Evolutionary conservation across 2,888 invertebrate genomes (phyloP).

Genomic region (Sinodicranocentrus sp.): DNA sequence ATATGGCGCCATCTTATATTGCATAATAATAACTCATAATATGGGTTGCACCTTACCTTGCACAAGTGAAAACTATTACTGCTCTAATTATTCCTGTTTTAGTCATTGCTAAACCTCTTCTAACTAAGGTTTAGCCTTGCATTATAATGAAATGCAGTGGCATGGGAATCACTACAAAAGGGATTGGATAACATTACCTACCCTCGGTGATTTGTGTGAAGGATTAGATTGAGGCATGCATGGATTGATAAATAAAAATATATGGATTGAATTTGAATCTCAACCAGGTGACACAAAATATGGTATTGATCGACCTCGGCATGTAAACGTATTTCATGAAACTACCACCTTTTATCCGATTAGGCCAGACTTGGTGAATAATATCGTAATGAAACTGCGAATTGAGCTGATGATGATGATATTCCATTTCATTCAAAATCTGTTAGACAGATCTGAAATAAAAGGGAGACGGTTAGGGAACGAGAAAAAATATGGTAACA

Average conservation of each 20-base stretch:
- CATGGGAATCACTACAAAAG: background rate
- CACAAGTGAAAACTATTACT: background rate
- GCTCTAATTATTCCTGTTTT: background rate
- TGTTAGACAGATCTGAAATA: slow-evolving; percentile 35
- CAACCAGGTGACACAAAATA: slow-evolving; percentile 4
- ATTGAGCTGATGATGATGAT: background rate
- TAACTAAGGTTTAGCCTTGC: background rate
- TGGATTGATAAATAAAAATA: background rate
- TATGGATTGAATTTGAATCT: slow-evolving; percentile 13
- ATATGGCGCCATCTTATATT: background rate
- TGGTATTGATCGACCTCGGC: background rate
- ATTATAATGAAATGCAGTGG: too few species aligned
- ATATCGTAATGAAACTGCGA: slow-evolving; percentile 5
- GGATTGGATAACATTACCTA: too few species aligned
- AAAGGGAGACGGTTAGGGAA: background rate
- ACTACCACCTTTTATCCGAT: slow-evolving; percentile 48
- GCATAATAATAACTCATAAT: background rate
- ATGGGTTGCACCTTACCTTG: background rate
- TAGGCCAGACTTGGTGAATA: slow-evolving; percentile 50
- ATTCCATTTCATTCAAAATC: background rate
- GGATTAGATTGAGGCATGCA: background rate
- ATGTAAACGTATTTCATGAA: background rate
- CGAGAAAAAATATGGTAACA: background rate
- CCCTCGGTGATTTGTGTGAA: background rate
- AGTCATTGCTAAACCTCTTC: background rate